phyloP scores from a whole-genome alignment of 2,797 vertebrate species.

The Phylloscopus collybita region DNA sequence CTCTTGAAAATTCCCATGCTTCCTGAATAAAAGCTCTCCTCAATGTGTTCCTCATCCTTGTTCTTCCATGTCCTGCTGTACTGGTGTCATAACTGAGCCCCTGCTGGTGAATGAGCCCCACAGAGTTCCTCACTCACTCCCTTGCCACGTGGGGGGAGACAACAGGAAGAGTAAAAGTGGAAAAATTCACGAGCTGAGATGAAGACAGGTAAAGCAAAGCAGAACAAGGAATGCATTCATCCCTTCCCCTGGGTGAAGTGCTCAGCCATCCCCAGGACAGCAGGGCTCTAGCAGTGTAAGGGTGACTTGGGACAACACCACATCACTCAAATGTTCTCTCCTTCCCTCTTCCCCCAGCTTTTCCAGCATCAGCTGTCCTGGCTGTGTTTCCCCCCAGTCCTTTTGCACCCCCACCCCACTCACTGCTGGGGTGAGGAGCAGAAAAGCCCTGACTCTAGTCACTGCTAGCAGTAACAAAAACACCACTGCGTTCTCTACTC shows the following conservation, averaged over 20 bases:
- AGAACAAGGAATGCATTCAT: neutral
- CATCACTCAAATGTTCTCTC: neutral
- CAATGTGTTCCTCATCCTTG: neutral
- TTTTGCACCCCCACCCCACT: neutral
- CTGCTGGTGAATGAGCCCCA: neutral
- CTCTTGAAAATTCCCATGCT: neutral
- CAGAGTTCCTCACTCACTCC: neutral
- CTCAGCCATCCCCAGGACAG: neutral
- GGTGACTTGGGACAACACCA: neutral
- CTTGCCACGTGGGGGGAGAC: neutral
- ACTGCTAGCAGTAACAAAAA: neutral
- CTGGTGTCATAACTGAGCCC: neutral
- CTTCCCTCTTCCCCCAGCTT: too few relatives aligned
- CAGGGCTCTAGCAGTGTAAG: neutral
- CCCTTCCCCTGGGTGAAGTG: neutral
- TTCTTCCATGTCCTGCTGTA: neutral
- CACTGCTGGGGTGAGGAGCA: neutral
- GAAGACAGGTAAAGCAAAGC: neutral
- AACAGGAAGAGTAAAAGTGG: neutral
- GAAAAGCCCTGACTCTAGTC: neutral
- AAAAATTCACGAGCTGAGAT: neutral
- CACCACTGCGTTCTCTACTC: neutral
- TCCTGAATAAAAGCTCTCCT: neutral
- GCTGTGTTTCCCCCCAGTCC: neutral
- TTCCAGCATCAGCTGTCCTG: neutral